Percentiles rank a stretch among this genome's conserved stretches.
phyloP scores from a whole-genome alignment of 2,113 vertebrate species.

The Embiotoca jacksoni region DNA sequence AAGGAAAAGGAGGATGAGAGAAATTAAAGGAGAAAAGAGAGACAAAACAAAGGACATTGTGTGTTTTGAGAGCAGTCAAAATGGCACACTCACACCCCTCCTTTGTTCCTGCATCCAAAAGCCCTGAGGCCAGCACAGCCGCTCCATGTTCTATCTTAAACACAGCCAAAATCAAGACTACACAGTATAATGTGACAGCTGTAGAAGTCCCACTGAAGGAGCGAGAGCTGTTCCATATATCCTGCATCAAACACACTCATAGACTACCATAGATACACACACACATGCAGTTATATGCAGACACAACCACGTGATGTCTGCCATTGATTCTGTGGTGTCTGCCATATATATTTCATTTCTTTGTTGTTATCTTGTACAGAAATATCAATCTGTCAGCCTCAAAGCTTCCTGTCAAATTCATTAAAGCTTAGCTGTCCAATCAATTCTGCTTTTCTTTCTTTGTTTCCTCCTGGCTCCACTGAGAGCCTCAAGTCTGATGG shows the following conservation, averaged over 20 bases:
- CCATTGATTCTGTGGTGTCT: constrained; percentile 47
- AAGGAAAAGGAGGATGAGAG: constrained; percentile 23
- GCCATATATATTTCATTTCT: constrained; percentile 52
- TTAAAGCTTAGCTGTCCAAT: constrained; percentile 59
- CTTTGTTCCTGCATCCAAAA: constrained; percentile 61
- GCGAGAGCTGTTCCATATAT: constrained; percentile 18
- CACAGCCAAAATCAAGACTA: constrained; percentile 51
- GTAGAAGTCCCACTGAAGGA: constrained; percentile 49
- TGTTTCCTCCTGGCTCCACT: constrained; percentile 36
- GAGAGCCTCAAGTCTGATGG: constrained; percentile 28
- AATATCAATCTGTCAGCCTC: constrained; percentile 59
- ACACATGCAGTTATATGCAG: not conserved
- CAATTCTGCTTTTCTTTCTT: constrained; percentile 42
- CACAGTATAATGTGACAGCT: constrained; percentile 49
- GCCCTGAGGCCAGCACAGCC: constrained; percentile 32
- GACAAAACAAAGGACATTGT: constrained; percentile 56
- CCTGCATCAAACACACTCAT: constrained; percentile 34
- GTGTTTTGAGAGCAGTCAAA: constrained; percentile 54
- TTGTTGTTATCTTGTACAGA: constrained; percentile 48
- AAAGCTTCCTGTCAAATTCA: constrained; percentile 62
- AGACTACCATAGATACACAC: constrained; percentile 11
- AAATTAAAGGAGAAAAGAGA: constrained; percentile 25
- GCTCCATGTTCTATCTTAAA: constrained; percentile 35
- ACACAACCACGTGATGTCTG: constrained; percentile 36
- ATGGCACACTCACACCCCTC: constrained; percentile 52